A percentile compares a stretch with the other conserved stretches of the same genome.
Conservation (phyloP, 2,113 vertebrate species). For the Perca flavescens region DNA sequence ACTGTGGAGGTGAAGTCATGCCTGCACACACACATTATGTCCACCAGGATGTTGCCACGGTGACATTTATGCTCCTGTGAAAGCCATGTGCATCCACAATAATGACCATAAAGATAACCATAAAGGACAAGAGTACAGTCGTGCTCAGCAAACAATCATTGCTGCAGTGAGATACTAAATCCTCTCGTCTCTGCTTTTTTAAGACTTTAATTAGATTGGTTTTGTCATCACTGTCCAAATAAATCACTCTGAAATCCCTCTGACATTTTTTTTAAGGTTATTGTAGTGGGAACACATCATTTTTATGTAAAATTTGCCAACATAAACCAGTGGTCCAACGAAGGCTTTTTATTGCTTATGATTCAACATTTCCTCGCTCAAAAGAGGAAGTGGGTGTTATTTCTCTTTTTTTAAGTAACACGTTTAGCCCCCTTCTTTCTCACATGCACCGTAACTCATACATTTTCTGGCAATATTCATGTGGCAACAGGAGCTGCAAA, state of each 20-base stretch:
- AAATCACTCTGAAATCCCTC: too few species aligned
- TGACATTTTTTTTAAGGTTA: background rate
- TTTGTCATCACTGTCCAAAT: background rate
- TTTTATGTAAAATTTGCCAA: background rate
- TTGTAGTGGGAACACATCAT: background rate
- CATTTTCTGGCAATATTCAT: background rate
- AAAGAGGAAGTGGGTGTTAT: too few species aligned
- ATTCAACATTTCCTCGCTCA: too few species aligned
- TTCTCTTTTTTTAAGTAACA: background rate
- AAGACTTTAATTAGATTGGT: too few species aligned
- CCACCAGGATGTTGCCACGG: too few species aligned
- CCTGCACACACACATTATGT: background rate
- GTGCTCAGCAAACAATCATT: background rate
- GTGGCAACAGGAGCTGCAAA: too few species aligned
- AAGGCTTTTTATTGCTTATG: background rate
- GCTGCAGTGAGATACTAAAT: background rate
- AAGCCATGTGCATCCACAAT: background rate
- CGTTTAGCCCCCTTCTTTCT: background rate
- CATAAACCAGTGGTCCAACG: too few species aligned
- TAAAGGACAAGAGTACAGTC: background rate
- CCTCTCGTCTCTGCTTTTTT: background rate
- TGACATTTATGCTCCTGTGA: background rate
- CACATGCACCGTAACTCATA: background rate
- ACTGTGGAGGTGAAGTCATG: slow-evolving; percentile 82
- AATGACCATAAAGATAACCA: background rate